Conservation (phyloP, 1,140 invertebrate genomes). For the Octopus sinensis region DNA sequence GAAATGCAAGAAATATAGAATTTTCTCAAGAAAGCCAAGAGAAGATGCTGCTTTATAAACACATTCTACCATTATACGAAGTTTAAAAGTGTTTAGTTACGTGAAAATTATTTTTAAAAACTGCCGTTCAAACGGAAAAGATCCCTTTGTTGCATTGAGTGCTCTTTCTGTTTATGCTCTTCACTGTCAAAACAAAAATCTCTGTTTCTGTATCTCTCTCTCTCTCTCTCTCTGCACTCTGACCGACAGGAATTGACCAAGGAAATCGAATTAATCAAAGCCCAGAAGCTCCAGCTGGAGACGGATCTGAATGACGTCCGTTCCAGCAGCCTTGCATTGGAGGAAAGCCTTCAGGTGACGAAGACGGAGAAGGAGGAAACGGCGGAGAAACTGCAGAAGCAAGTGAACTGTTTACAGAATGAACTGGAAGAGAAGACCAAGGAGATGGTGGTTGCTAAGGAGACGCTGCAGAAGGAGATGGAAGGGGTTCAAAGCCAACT, state of each 20-base stretch:
- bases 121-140: no score
- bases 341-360: constrained; percentile 22
- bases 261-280: neutral
- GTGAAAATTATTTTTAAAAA: no score
- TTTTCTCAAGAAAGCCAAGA: no score
- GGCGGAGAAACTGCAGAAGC: constrained; percentile 32
- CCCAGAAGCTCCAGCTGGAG: neutral
- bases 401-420: constrained; percentile 32
- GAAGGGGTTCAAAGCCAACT: constrained; percentile 25
- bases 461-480: constrained; percentile 32
- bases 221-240: neutral
- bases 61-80: no score
- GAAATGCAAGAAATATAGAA: no score
- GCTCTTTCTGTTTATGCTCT: no score
- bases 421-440: constrained; percentile 29
- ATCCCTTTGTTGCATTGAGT: no score
- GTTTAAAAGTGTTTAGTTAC: no score
- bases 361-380: constrained; percentile 29
- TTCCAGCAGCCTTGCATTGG: constrained; percentile 20
- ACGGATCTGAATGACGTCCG: constrained; percentile 7
- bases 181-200: no score
- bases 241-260: neutral
- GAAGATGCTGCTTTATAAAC: no score
- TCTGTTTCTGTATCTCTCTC: no score
- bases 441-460: constrained; percentile 23